Evolutionary conservation across 2,113 vertebrate genomes (phyloP).

Genomic region (Vombatus ursinus): DNA sequence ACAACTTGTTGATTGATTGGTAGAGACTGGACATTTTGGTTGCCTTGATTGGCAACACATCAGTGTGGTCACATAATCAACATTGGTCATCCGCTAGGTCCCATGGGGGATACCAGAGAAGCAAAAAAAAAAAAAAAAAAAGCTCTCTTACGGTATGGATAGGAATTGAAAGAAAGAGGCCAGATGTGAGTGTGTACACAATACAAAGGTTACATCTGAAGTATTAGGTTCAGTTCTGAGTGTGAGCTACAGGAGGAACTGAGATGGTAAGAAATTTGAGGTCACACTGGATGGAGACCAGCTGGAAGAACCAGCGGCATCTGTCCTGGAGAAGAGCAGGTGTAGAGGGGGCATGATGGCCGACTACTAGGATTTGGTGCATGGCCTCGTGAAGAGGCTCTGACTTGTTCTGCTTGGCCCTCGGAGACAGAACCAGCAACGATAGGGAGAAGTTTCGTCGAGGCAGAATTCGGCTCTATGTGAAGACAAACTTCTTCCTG

Average conservation of each 20-base stretch:
- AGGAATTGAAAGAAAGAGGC: background rate
- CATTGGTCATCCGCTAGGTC: background rate
- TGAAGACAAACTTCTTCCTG: background rate
- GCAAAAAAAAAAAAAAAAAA: background rate
- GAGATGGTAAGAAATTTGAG: background rate
- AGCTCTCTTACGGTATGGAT: background rate
- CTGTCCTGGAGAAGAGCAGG: background rate
- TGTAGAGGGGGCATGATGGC: background rate
- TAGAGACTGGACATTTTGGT: background rate
- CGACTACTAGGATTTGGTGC: background rate
- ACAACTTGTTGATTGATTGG: background rate
- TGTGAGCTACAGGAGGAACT: background rate
- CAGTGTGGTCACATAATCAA: background rate
- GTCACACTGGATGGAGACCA: background rate
- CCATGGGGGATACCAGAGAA: constrained; percentile 16
- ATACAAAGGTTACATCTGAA: background rate
- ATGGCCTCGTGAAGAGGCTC: background rate
- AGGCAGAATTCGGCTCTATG: background rate
- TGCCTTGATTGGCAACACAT: background rate
- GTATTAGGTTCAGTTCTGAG: background rate
- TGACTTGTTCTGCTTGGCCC: background rate
- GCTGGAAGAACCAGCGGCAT: background rate
- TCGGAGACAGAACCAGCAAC: background rate
- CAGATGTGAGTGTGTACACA: background rate
- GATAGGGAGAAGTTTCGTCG: background rate